A percentile compares a stretch with the other conserved stretches of the same genome.
These are phyloP conservation scores for Hemibates koningsi DNA, from an alignment of 2,113 vertebrate species.

Conservation along the genomic window DNA sequence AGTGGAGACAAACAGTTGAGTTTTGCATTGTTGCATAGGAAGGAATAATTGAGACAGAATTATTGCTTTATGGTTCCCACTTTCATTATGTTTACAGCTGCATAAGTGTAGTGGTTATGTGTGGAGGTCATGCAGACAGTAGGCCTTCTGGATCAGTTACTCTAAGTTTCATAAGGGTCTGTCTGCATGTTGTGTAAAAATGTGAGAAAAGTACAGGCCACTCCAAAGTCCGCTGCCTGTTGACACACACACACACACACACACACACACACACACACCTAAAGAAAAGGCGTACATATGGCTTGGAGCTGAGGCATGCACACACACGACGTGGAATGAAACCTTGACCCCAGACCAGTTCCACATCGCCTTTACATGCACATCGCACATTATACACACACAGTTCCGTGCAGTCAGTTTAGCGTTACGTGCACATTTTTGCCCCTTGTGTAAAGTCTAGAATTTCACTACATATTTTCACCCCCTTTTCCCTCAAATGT, in stretches of 20 bases:
- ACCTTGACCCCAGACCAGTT: background rate
- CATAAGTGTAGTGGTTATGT: background rate
- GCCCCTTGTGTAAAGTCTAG: background rate
- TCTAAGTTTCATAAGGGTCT: conserved; percentile 22
- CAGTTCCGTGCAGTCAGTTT: background rate
- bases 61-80: background rate
- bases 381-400: background rate
- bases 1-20: background rate
- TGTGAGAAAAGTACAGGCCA: background rate
- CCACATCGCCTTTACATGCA: background rate
- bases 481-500: background rate
- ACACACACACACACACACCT: background rate
- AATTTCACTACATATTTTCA: background rate
- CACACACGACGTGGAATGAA: background rate
- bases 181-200: background rate
- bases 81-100: background rate
- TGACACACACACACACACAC: background rate
- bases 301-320: background rate
- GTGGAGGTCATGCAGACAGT: conserved; percentile 7
- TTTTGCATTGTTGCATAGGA: background rate
- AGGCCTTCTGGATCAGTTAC: conserved; percentile 22
- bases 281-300: conserved; percentile 27
- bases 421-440: background rate
- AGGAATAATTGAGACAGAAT: background rate
- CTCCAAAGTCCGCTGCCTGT: conserved; percentile 30